Base-by-base conservation (phyloP, 2,888 invertebrate species). In the Callyntrura sp. region DNA sequence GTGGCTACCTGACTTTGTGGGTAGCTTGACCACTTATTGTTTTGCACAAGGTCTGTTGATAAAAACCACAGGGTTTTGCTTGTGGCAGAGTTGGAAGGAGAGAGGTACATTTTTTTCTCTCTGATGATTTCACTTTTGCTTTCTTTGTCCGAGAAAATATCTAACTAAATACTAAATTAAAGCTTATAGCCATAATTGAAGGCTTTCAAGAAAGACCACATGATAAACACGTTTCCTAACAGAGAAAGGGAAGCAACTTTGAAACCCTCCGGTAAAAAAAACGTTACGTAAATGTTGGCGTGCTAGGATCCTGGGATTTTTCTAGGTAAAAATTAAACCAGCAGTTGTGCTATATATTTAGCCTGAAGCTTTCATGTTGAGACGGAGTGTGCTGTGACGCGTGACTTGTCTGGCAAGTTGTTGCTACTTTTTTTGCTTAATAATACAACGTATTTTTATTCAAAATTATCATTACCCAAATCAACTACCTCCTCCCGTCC, bases 41-140 rank as follows among this genome's bases (percentile, higher is more conserved):
- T 68, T 68, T 68, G 68, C 68, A 68, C 68, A 35, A 62, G n/a
- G 68, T 68, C 35, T 35, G n/a, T 68, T 35, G 6, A n/a, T 14
- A n/a, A n/a, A 57, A 70, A 70, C 35, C 12, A 70, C 43, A 6
- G 14, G 5, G 68, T 68, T 11, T 28, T 12, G 35, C 68, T 62
- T 65, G 48, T 82, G 82, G 65, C 48, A 65, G 8, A 14, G 20
- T 35, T n/a, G 9, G 8, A 1, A 45, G n/a, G n/a, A 11, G n/a
- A 23, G 45, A 55, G 1, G 17, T 60, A 51, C n/a, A n/a, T n/a
- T n/a, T n/a, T n/a, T n/a, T 14, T 62, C 17, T 70, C 43, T 43
- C 43, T 35, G 5, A 60, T 76, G 83, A 88, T 84, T 88, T 88
- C 88, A 88, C 88, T 88, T 84, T 88, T 88, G 83, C 83, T 88